Conservation (phyloP, 1,140 invertebrate species). For the Amphibalanus amphitrite region DNA sequence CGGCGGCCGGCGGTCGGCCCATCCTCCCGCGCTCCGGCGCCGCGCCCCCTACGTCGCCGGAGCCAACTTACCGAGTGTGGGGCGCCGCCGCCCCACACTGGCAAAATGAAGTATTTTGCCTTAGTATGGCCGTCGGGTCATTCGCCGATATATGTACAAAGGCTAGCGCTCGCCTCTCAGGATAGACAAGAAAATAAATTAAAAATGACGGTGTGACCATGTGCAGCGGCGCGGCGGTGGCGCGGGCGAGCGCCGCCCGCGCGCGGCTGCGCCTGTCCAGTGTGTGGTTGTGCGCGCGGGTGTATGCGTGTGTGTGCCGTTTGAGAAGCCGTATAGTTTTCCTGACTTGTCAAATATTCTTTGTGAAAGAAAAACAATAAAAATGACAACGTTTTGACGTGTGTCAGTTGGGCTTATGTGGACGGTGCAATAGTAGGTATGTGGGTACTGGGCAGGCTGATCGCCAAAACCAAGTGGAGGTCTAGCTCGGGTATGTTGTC, state of each 20-base stretch:
- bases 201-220: background rate
- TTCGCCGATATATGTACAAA: background rate
- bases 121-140: background rate
- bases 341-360: background rate
- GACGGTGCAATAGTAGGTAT: background rate
- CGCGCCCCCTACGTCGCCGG: no score
- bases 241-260: no score
- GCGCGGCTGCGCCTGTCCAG: no score
- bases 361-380: constrained; percentile 4
- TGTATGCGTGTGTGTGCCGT: background rate
- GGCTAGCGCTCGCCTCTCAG: background rate
- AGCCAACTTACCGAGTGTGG: no score
- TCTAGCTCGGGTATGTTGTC: no score
- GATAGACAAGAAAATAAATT: background rate
- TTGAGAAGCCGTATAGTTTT: background rate
- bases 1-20: no score
- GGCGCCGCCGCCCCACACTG: no score
- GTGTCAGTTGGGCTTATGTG: background rate
- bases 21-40: no score
- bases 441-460: no score
- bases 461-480: no score
- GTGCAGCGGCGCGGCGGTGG: background rate
- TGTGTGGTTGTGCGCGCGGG: no score
- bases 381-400: background rate
- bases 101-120: background rate